Evolutionary conservation across 2,888 invertebrate genomes (phyloP), one percentile per base, ranked within the genome.

Genomic region (Protonemura montana): DNA sequence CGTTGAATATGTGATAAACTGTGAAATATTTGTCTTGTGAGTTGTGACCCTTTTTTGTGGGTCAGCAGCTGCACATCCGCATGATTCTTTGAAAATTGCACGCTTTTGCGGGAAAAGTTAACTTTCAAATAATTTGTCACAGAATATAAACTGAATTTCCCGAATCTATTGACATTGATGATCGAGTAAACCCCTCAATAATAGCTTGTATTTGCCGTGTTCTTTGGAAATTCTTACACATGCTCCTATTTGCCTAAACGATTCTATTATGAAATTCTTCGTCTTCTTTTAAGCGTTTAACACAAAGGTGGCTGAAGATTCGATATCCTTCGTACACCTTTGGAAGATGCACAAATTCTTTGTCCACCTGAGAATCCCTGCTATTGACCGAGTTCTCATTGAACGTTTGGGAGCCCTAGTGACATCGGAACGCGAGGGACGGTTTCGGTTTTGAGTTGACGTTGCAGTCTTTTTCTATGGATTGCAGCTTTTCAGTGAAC

Each of bases 121-220:
- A 59, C 59, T 59, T 59, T 59, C 59, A 59, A 59, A 59, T 59
- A 59, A 59, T 59, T 59, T 59, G 59, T 59, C 59, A 59, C 59
- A 59, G 59, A 35, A 35, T 59, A 21, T 21, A 59, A 59, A 59
- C 59, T 59, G 21, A 10, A 59, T 59, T 21, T 13, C 1, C 1
- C 59, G 16, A 59, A 59, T 21, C 59, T 59, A 59, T 59, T 59
- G 59, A 59, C 59, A 59, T 59, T 59, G 59, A 59, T 59, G 59
- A 59, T 59, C 59, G 59, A 59, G 59, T 21, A 59, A 59, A 59
- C 59, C 59, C 59, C 59, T 59, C 59, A 59, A 59, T 59, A 59
- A 59, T 59, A 59, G 59, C 59, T 7, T 59, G 59, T 59, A 10
- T 59, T 10, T 59, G 59, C 59, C 21, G 59, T 59, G 59, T 59